Evolutionary conservation across 2,797 vertebrate species (phyloP), one percentile per base, ranked within the genome.

Genomic region (Notolepis coatsorum): DNA sequence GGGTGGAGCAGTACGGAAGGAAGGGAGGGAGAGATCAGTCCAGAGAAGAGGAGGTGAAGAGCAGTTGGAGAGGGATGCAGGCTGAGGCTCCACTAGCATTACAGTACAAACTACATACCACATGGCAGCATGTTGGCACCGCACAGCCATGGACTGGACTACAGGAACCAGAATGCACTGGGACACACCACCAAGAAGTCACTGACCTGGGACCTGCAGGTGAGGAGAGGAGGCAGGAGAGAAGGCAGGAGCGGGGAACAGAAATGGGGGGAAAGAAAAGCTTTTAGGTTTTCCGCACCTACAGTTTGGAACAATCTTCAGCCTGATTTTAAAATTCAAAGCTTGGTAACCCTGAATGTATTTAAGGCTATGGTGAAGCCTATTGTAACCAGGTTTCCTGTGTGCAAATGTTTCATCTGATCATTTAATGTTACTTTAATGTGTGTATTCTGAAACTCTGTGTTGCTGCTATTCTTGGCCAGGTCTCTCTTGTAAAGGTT

Each of bases 121-220:
- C 7, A 35, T 17, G 7, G 61, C 62, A 83, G 55, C 80, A 89
- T 90, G 89, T 68, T 88, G 25, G 79, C 80, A 3, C 84, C 85
- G 0, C 80, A 73, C 33, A 85, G 45, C 27, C 84, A 84, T 17
- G 23, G 63, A 48, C 63, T 61, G 33, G 48, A 86, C 85, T 85
- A 79, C 88, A 83, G 76, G 79, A 80, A 61, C 84, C 89, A 83
- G n/a, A 79, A 81, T 86, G 73, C 89, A 78, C 77, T 60, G 69
- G 86, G 84, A 45, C 71, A 71, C 24, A 43, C 60, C 23, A 39
- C 57, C 8, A 54, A 24, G 71, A 63, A 67, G 61, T 62, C 76
- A 6, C 50, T 71, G 63, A 76, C 79, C 84, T 85, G 84, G 86
- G 84, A 84, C 0, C 15, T 50, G 30, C 84, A 89, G 88, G 88